These are phyloP conservation scores for Cladopsammia gracilis DNA, from an alignment of 64 coral and sea anemone species.

Conservation along the genomic window DNA sequence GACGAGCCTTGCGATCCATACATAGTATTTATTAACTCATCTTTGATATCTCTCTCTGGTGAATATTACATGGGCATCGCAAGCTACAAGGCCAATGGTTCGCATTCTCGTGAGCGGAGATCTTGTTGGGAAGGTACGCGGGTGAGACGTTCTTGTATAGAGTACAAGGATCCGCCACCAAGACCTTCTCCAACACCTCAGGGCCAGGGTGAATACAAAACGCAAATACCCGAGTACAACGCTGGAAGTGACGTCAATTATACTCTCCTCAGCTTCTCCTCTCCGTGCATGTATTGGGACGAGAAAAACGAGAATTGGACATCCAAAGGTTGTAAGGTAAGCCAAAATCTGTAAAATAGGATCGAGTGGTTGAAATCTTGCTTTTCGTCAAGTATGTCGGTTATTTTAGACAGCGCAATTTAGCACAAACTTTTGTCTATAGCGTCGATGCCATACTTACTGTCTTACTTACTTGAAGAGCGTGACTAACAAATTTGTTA, in stretches of 20 bases:
- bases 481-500: too few relatives aligned
- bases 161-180: slow-evolving; percentile 73
- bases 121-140: slow-evolving; percentile 48
- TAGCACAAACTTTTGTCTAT: too few relatives aligned
- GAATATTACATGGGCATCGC: slow-evolving; percentile 66
- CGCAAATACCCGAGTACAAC: slow-evolving; percentile 37
- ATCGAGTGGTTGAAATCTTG: too few relatives aligned
- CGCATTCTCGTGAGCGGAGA: slow-evolving; percentile 22
- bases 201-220: slow-evolving; percentile 38
- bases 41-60: slow-evolving; percentile 34
- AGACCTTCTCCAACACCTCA: neutral
- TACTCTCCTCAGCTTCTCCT: slow-evolving; percentile 72
- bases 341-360: neutral
- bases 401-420: too few relatives aligned
- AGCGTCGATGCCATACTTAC: too few relatives aligned
- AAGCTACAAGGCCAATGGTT: slow-evolving; percentile 1
- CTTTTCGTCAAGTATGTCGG: too few relatives aligned
- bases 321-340: slow-evolving; percentile 76
- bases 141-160: slow-evolving; percentile 72
- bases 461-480: too few relatives aligned
- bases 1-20: slow-evolving; percentile 52
- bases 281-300: slow-evolving; percentile 83
- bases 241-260: slow-evolving; percentile 65
- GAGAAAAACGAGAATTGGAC: slow-evolving; percentile 57
- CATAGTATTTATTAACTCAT: slow-evolving; percentile 44